Evolutionary conservation across 2,888 invertebrate species (phyloP).

Genomic region (Nomada lathburiana): DNA sequence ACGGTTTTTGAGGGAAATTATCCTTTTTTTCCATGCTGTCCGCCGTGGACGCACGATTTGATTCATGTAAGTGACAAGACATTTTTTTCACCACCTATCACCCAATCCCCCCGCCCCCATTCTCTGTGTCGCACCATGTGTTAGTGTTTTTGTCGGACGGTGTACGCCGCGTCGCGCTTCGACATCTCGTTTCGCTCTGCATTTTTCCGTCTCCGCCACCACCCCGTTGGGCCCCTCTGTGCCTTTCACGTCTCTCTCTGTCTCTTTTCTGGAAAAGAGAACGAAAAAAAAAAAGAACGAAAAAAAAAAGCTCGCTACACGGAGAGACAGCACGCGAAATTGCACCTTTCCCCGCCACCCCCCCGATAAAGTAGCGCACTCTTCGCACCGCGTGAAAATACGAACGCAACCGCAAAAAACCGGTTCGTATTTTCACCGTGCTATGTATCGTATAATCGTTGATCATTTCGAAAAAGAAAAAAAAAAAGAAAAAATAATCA

Average conservation of each 20-base stretch:
- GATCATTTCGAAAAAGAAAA: slow-evolving; percentile 55
- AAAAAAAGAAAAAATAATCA: slow-evolving; percentile 83
- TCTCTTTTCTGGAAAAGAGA: slow-evolving; percentile 56
- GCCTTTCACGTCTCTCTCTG: slow-evolving; percentile 58
- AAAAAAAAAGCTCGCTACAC: slow-evolving; percentile 34
- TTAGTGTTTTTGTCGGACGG: slow-evolving; percentile 71
- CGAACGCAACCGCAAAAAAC: slow-evolving; percentile 63
- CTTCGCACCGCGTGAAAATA: slow-evolving; percentile 73
- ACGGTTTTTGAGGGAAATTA: slow-evolving; percentile 82
- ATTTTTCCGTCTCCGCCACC: slow-evolving; percentile 59
- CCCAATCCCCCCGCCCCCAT: slow-evolving; percentile 64
- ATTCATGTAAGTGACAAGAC: slow-evolving; percentile 81
- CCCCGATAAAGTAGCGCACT: slow-evolving; percentile 71
- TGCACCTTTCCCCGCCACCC: slow-evolving; percentile 64
- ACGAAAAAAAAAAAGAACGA: slow-evolving; percentile 19
- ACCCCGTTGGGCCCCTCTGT: neutral
- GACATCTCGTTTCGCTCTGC: slow-evolving; percentile 65
- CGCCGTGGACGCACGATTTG: slow-evolving; percentile 80
- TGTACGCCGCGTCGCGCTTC: slow-evolving; percentile 69
- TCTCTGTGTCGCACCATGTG: slow-evolving; percentile 71
- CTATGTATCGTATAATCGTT: slow-evolving; percentile 35
- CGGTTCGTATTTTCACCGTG: slow-evolving; percentile 74
- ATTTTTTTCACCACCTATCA: slow-evolving; percentile 77
- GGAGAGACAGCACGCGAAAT: slow-evolving; percentile 72
- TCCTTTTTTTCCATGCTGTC: slow-evolving; percentile 83